Percentiles rank a stretch among this genome's conserved stretches.
Conservation (phyloP, 2,113 vertebrate species). For the Semicossyphus pulcher region DNA sequence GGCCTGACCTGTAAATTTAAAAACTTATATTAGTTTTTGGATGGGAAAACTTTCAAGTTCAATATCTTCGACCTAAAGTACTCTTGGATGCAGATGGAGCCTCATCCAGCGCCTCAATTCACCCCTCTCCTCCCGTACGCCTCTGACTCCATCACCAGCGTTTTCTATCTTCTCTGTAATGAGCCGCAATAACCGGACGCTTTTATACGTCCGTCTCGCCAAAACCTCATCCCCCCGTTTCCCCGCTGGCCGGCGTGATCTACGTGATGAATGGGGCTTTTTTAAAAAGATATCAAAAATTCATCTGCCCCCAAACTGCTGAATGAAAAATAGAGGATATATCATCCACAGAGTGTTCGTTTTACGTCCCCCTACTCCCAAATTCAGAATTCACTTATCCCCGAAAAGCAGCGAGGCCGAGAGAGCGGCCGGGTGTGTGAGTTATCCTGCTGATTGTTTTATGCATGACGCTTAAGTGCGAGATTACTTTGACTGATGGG, state of each 20-base stretch:
- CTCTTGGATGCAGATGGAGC: constrained; percentile 27
- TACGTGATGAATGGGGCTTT: constrained; percentile 67
- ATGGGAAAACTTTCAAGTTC: constrained; percentile 33
- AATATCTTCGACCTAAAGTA: not conserved
- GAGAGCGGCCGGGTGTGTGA: constrained; percentile 27
- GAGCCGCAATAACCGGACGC: constrained; percentile 56
- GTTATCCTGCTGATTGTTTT: constrained; percentile 63
- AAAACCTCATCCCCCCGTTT: constrained; percentile 25
- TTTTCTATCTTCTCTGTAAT: constrained; percentile 53
- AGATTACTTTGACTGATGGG: constrained; percentile 45
- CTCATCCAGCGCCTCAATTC: not conserved
- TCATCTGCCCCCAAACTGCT: constrained; percentile 66
- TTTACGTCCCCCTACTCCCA: constrained; percentile 31
- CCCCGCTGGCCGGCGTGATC: constrained; percentile 33
- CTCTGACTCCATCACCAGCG: constrained; percentile 25
- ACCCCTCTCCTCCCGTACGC: not conserved
- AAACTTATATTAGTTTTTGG: constrained; percentile 45
- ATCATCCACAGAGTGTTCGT: constrained; percentile 46
- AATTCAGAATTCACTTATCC: constrained; percentile 56
- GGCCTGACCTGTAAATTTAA: constrained; percentile 17
- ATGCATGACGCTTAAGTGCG: constrained; percentile 44
- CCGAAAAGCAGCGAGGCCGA: constrained; percentile 20
- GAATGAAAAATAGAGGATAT: constrained; percentile 71
- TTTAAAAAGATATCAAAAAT: constrained; percentile 76
- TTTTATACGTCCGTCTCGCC: constrained; percentile 40